Evolutionary conservation across 2,797 vertebrate genomes (phyloP), one percentile per base, ranked within the genome.

Genomic region (Fundulus diaphanus): DNA sequence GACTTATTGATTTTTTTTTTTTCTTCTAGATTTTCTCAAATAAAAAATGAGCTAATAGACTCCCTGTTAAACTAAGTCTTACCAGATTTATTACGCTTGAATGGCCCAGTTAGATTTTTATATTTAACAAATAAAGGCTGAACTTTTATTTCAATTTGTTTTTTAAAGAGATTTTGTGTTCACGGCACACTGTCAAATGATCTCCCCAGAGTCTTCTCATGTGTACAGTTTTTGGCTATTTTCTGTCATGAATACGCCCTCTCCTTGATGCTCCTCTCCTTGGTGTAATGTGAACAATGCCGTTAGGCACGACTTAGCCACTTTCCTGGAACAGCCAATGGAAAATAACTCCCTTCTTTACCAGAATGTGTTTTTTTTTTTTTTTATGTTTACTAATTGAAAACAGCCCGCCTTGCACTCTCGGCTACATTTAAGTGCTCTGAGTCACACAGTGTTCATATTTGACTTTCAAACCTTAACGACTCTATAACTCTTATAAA

Each of bases 261-360:
- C 68, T 88, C 82, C 77, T 66, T 76, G 74, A 82, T 46, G 72
- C 86, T 80, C 35, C 52, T 85, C 85, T 87, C 82, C 61, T 48
- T 74, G 68, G 85, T 88, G 85, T 82, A 89, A 91, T 82, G 79
- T 91, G 89, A 88, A 91, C 88, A 92, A 90, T 91, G 85, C 82
- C 86, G 87, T 90, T 92, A 88, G 86, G 85, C 85, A 77, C 84
- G 86, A 92, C 82, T 90, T 81, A 85, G 87, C 87, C 86, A 84
- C 87, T 91, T 93, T 92, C 91, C 91, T 93, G 90, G 92, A 93
- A 93, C 82, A 78, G 80, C 78, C 73, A 69, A 83, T 48, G 93
- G 92, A 88, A 94, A 94, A 92, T 85, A 86, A 82, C 81, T 87
- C 40, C 70, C 86, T 88, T 90, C 78, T 89, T 90, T 90, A 91